Evolutionary conservation across 2,888 invertebrate species (phyloP), one percentile per base, ranked within the genome.

Genomic region (Zele albiditarsus): DNA sequence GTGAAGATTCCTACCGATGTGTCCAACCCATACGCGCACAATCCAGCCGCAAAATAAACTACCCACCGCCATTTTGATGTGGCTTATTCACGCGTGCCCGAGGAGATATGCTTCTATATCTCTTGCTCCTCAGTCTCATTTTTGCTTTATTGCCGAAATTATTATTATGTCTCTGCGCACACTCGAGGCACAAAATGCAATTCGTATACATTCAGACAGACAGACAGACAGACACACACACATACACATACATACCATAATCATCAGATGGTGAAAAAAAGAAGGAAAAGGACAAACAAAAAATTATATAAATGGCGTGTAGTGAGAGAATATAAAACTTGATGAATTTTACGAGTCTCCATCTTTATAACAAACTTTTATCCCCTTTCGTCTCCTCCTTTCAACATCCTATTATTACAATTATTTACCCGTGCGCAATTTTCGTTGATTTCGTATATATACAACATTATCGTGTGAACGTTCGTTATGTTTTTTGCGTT

Each of bases 111-210:
- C n/a, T 46, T n/a, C 46, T 46, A 16, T 46, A 16, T n/a, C 46
- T 46, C 46, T 46, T 2, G 16, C n/a, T 46, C n/a, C 65, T 86
- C 53, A 60, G 27, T 66, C 28, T 20, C n/a, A 6, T 73, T 33
- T 70, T 57, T 20, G 31, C 25, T 31, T 27, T n/a, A 67, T 14
- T 23, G 82, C 83, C 77, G 78, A 82, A 83, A 82, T 84, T 82
- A 85, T 84, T 82, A 78, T 83, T 82, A 82, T 82, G 80, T 84
- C 83, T 85, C 84, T 83, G 80, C 69, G 58, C 42, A 49, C 84
- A 84, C 83, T 86, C 82, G 86, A 82, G 84, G 85, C 82, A 83
- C 78, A 78, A 71, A 77, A 79, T 79, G 79, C 78, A 77, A 78
- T 80, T 76, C 77, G 77, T 73, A 78, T 78, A 72, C 20, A 8